phyloP scores from a whole-genome alignment of 1,140 invertebrate genomes.

The Achroia grisella region DNA sequence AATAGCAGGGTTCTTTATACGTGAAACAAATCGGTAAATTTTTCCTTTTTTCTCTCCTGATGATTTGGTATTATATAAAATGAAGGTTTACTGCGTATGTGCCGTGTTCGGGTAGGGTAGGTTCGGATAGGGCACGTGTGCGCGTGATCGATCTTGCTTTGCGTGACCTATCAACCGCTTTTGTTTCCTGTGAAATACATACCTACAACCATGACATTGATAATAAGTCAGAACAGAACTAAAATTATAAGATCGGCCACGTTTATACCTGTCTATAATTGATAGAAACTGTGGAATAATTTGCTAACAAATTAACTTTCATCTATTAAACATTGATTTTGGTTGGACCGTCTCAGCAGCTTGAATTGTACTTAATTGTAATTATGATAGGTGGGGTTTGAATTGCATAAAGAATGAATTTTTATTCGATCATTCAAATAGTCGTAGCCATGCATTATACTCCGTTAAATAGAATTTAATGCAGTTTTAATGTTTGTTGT shows the following conservation, averaged over 20 bases:
- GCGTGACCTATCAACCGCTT: conserved; percentile 53
- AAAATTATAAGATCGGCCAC: background rate
- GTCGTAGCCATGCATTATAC: conserved; percentile 34
- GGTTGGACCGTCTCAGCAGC: no score
- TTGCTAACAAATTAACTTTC: no score
- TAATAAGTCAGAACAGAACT: conserved; percentile 25
- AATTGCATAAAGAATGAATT: conserved; percentile 32
- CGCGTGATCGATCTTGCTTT: conserved; percentile 43
- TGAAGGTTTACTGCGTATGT: no score
- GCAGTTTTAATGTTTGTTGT: conserved; percentile 59
- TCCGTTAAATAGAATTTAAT: conserved; percentile 59
- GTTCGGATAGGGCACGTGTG: conserved; percentile 26
- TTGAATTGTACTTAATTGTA: no score
- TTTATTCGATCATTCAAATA: conserved; percentile 55
- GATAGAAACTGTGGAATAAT: no score
- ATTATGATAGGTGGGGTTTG: conserved; percentile 8
- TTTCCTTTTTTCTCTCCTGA: no score
- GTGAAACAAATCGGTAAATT: conserved; percentile 8
- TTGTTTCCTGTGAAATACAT: conserved; percentile 20
- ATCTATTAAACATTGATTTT: no score
- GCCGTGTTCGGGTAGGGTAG: background rate
- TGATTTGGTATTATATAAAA: no score
- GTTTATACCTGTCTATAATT: no score
- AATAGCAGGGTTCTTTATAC: no score
- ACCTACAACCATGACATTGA: conserved; percentile 39